phyloP scores from a whole-genome alignment of 2,797 vertebrate genomes.

The Macroramphosus scolopax region DNA sequence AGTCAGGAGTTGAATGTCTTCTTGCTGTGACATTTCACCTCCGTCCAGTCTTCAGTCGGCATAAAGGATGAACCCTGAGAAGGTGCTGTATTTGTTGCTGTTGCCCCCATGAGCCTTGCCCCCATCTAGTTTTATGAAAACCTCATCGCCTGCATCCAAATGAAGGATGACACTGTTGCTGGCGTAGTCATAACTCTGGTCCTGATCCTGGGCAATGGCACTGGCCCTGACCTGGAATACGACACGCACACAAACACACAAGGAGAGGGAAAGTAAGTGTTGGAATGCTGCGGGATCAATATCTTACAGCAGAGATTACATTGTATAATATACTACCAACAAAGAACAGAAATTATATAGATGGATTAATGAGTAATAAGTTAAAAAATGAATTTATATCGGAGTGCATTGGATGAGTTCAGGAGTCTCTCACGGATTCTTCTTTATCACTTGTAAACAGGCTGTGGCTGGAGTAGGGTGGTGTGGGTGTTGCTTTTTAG shows the following conservation, averaged over 20 bases:
- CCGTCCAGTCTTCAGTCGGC: slow-evolving; percentile 79
- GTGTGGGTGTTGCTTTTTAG: too few species aligned
- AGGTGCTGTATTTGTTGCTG: slow-evolving; percentile 99
- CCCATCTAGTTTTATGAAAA: slow-evolving; percentile 95
- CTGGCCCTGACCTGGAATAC: slow-evolving; percentile 89
- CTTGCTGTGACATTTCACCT: slow-evolving; percentile 41
- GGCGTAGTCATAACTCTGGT: slow-evolving; percentile 98
- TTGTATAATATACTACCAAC: too few species aligned
- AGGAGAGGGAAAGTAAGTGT: slow-evolving; percentile 9
- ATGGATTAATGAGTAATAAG: too few species aligned
- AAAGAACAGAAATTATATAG: too few species aligned
- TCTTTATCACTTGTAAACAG: too few species aligned
- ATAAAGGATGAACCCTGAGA: slow-evolving; percentile 97
- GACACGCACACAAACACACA: slow-evolving; percentile 12
- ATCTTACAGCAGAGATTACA: too few species aligned
- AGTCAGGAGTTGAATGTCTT: slow-evolving; percentile 45
- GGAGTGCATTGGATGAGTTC: too few species aligned
- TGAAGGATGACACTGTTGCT: slow-evolving; percentile 97
- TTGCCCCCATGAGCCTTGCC: slow-evolving; percentile 97
- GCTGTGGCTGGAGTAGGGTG: too few species aligned
- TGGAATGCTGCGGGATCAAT: too few species aligned
- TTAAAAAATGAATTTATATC: too few species aligned
- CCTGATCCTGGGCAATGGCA: slow-evolving; percentile 94
- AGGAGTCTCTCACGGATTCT: too few species aligned
- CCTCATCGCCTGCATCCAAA: slow-evolving; percentile 92